Conservation (phyloP, 2,888 invertebrate species). For the Sceliomorpha sp. region DNA sequence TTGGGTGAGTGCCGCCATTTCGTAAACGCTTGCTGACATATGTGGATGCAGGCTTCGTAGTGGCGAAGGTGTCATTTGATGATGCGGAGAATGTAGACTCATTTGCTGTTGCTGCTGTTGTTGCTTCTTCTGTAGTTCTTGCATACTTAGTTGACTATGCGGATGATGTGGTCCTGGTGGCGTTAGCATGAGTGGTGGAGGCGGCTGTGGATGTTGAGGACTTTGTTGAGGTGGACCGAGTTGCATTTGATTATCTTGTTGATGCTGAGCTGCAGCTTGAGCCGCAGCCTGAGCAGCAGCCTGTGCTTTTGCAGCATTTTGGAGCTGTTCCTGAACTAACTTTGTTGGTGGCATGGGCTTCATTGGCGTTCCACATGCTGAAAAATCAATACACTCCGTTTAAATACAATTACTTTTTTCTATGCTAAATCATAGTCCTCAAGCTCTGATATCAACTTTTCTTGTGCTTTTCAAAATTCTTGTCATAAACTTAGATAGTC, state of each 20-base stretch:
- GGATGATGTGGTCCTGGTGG: conserved; percentile 89
- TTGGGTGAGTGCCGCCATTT: conserved; percentile 97
- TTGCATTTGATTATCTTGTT: conserved; percentile 76
- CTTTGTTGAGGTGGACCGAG: conserved; percentile 76
- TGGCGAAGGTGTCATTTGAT: conserved; percentile 84
- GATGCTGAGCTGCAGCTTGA: conserved; percentile 74
- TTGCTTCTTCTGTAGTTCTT: conserved; percentile 83
- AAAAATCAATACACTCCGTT: conserved; percentile 44
- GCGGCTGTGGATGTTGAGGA: conserved; percentile 77
- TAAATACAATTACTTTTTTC: conserved; percentile 11
- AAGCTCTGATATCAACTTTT: conserved; percentile 44
- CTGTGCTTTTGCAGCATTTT: conserved; percentile 77
- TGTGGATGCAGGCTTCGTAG: conserved; percentile 90
- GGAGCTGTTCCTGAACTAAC: conserved; percentile 83
- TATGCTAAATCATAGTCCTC: conserved; percentile 41
- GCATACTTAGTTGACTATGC: conserved; percentile 85
- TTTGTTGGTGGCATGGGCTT: conserved; percentile 91
- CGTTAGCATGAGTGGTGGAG: conserved; percentile 86
- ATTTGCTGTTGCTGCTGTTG: conserved; percentile 82
- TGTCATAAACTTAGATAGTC: conserved; percentile 7
- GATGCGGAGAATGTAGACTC: conserved; percentile 83
- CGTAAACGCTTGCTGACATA: conserved; percentile 97
- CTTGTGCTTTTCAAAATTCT: background rate
- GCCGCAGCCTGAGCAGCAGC: conserved; percentile 77
- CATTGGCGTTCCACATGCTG: conserved; percentile 83